Evolutionary conservation across 1,140 invertebrate species (phyloP).

Genomic region (Prorops nasuta): DNA sequence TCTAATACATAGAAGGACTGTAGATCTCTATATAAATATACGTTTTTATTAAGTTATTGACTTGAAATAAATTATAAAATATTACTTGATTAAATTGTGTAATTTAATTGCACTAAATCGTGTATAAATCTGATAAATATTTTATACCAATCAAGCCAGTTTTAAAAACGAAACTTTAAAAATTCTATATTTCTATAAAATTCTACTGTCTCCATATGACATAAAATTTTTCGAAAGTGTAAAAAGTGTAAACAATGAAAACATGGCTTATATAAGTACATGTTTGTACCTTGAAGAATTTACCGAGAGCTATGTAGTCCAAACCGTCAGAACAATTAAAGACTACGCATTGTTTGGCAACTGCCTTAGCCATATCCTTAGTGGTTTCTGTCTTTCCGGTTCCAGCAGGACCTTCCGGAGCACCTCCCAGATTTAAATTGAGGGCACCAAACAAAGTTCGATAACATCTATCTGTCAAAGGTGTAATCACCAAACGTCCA

Average conservation of each 20-base stretch:
- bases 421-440: conserved; percentile 80
- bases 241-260: not conserved
- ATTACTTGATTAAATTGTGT: no score
- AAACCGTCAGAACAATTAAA: conserved; percentile 95
- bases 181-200: no score
- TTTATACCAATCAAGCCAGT: no score
- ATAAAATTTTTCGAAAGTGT: no score
- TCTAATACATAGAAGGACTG: no score
- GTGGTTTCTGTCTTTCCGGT: conserved; percentile 96
- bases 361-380: conserved; percentile 94
- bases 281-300: conserved; percentile 88
- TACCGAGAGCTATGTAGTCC: conserved; percentile 90
- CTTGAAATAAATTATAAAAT: no score
- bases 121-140: no score
- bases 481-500: conserved; percentile 82
- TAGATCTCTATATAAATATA: no score
- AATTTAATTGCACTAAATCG: no score
- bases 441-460: conserved; percentile 89
- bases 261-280: not conserved
- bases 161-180: no score
- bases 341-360: conserved; percentile 94
- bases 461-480: conserved; percentile 85
- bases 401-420: conserved; percentile 92
- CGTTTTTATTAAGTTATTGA: no score
- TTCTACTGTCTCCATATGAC: no score